phyloP scores from a whole-genome alignment of 2,888 invertebrate genomes.

The Notodonta ziczac region DNA sequence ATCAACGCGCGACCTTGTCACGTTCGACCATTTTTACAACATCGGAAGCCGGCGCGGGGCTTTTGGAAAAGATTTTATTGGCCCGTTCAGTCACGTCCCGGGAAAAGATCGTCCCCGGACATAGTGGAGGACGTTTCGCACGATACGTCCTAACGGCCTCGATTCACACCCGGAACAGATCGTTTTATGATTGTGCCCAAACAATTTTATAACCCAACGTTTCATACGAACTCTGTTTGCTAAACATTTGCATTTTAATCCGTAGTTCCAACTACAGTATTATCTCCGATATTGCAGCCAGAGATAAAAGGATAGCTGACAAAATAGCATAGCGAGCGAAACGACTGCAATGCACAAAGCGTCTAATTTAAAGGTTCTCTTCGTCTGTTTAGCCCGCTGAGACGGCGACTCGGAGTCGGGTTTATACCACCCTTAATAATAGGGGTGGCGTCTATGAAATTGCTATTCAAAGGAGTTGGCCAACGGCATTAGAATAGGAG shows the following conservation, averaged over 20 bases:
- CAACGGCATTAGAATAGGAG: slow-evolving; percentile 63
- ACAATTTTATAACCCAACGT: slow-evolving; percentile 45
- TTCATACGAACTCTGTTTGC: slow-evolving; percentile 25
- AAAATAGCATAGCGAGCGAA: slow-evolving; percentile 35
- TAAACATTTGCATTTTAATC: slow-evolving; percentile 6
- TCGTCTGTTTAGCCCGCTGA: slow-evolving; percentile 60
- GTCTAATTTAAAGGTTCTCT: slow-evolving; percentile 60
- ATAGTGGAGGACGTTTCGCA: slow-evolving; percentile 61
- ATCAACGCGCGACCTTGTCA: slow-evolving; percentile 51
- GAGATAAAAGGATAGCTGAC: slow-evolving; percentile 32
- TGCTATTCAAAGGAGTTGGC: slow-evolving; percentile 68
- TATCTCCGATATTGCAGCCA: slow-evolving; percentile 13
- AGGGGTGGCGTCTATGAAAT: slow-evolving; percentile 69
- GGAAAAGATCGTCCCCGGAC: slow-evolving; percentile 68
- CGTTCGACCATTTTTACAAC: slow-evolving; percentile 69
- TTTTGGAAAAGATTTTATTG: slow-evolving; percentile 73
- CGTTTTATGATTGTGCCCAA: slow-evolving; percentile 70
- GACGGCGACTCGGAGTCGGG: slow-evolving; percentile 62
- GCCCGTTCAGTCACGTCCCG: slow-evolving; percentile 72
- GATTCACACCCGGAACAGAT: slow-evolving; percentile 69
- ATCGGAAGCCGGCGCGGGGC: slow-evolving; percentile 48
- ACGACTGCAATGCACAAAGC: slow-evolving; percentile 53
- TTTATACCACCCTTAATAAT: slow-evolving; percentile 72
- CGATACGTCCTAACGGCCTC: slow-evolving; percentile 70
- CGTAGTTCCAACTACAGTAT: slow-evolving; percentile 3